Evolutionary conservation across 92 coral and sea anemone genomes (phyloP).

Genomic region (Isaurus tuberculatus): DNA sequence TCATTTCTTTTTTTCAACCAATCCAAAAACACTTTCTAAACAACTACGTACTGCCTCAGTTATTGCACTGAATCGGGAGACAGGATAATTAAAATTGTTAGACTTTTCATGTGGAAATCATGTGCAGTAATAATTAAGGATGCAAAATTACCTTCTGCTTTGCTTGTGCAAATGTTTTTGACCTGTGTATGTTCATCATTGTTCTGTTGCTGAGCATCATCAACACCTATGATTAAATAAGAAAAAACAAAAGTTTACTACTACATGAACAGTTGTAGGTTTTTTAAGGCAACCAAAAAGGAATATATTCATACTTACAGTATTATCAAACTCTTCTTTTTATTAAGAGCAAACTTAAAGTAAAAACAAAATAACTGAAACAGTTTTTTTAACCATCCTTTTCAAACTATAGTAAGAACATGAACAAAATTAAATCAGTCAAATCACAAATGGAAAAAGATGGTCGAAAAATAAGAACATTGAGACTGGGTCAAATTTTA

Average conservation of each 20-base stretch:
- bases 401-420: conserved; percentile 1
- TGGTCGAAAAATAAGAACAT: not conserved
- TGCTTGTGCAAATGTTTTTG: not conserved
- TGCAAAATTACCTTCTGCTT: conserved; percentile 4
- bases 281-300: not conserved
- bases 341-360: not conserved
- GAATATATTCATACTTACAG: not conserved
- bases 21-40: too few relatives aligned
- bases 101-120: not conserved
- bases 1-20: too few relatives aligned
- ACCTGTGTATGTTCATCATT: not conserved
- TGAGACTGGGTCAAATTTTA: not conserved
- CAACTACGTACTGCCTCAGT: too few relatives aligned
- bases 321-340: not conserved
- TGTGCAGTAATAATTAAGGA: not conserved
- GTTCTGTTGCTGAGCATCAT: conserved; percentile 1
- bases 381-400: not conserved
- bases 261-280: not conserved
- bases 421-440: not conserved
- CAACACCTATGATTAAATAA: not conserved
- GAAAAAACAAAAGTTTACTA: too few relatives aligned
- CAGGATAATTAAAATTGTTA: not conserved
- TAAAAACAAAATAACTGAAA: not conserved
- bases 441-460: not conserved
- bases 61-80: not conserved